Conservation (phyloP, 2,888 invertebrate species). For the Hetaerina titia region DNA sequence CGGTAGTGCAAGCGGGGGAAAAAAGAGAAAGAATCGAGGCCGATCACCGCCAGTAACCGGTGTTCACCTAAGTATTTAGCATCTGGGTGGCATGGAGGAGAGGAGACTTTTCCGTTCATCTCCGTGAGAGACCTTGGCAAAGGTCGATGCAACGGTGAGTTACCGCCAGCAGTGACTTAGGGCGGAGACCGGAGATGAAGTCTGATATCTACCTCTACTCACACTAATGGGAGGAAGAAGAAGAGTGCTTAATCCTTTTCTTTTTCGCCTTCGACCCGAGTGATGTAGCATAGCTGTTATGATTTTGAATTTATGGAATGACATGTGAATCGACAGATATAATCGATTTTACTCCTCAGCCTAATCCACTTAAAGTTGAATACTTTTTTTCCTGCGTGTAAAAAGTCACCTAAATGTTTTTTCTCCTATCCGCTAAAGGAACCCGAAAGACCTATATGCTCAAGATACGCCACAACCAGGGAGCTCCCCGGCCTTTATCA, state of each 20-base stretch:
- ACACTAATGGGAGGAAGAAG: conserved; percentile 2
- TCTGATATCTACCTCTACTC: too few relatives aligned
- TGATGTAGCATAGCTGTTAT: too few relatives aligned
- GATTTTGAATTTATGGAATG: too few relatives aligned
- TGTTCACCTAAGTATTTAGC: neutral
- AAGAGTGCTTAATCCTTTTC: neutral
- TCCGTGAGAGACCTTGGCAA: conserved; percentile 31
- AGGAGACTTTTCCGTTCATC: neutral
- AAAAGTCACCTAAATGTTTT: neutral
- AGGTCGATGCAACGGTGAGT: conserved; percentile 43
- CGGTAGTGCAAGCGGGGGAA: neutral
- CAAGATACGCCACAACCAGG: neutral
- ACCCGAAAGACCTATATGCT: neutral
- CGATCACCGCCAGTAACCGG: neutral
- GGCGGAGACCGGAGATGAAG: neutral
- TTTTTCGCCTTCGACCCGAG: too few relatives aligned
- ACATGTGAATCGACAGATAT: too few relatives aligned
- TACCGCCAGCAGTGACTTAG: neutral
- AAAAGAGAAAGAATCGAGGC: neutral
- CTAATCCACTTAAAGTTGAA: neutral
- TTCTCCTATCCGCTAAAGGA: neutral
- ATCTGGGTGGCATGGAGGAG: neutral
- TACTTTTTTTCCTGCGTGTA: neutral
- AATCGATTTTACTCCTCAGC: neutral
- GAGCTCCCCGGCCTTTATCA: neutral